Conservation (phyloP, 1,140 invertebrate species). For the Episyrphus balteatus region DNA sequence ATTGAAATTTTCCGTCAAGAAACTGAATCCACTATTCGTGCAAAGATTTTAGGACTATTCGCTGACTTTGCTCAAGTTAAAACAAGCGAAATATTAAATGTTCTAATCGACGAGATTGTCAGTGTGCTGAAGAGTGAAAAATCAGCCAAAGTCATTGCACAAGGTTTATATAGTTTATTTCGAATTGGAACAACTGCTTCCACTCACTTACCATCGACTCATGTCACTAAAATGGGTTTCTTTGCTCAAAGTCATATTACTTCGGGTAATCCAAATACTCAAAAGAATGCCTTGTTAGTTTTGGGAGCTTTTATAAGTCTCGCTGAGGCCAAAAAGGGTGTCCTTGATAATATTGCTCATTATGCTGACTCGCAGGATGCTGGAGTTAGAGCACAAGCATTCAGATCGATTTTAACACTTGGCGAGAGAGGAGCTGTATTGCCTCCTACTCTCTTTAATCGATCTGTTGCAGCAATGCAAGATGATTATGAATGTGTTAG, state of each 20-base stretch:
- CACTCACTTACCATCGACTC: slow-evolving; percentile 17
- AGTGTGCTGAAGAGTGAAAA: slow-evolving; percentile 62
- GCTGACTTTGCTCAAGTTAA: slow-evolving; percentile 23
- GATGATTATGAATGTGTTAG: slow-evolving; percentile 94
- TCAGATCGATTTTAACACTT: slow-evolving; percentile 70
- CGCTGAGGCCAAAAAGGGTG: slow-evolving; percentile 41
- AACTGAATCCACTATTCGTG: slow-evolving; percentile 23
- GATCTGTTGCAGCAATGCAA: slow-evolving; percentile 68
- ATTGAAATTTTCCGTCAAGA: slow-evolving; percentile 30
- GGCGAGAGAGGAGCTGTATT: slow-evolving; percentile 70
- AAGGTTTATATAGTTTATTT: slow-evolving; percentile 28
- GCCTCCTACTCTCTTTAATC: slow-evolving; percentile 65
- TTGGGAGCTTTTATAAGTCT: slow-evolving; percentile 48
- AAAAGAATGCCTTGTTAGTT: slow-evolving; percentile 64
- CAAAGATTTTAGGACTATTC: slow-evolving; percentile 24
- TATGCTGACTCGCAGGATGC: slow-evolving; percentile 84
- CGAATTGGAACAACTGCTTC: slow-evolving; percentile 23
- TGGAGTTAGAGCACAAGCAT: slow-evolving; percentile 74
- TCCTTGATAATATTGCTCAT: slow-evolving; percentile 58
- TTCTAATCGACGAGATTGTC: slow-evolving; percentile 54
- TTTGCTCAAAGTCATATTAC: slow-evolving; percentile 54
- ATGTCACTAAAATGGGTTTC: slow-evolving; percentile 27
- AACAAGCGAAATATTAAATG: slow-evolving; percentile 15
- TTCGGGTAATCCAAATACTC: slow-evolving; percentile 63
- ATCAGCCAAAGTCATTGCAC: slow-evolving; percentile 62